Evolutionary conservation across 2,113 vertebrate species (phyloP).

Genomic region (Scomber colias): DNA sequence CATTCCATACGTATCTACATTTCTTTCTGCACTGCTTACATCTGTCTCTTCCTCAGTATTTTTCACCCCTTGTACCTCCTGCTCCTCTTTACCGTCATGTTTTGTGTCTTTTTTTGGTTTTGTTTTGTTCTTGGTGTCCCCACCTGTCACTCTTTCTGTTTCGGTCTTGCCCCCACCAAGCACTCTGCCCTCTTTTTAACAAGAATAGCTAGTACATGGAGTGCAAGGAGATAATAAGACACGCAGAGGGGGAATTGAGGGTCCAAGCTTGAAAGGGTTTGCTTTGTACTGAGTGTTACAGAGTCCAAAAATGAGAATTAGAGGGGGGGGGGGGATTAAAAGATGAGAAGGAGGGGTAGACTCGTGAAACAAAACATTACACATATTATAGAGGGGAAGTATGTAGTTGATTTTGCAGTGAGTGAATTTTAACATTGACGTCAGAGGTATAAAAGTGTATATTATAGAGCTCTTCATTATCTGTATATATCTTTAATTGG

Average conservation of each 20-base stretch:
- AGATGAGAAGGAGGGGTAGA: not conserved
- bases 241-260: not conserved
- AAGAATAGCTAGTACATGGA: conserved; percentile 5
- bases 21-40: not conserved
- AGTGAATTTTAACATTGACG: conserved; percentile 11
- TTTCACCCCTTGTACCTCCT: conserved; percentile 9
- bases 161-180: not conserved
- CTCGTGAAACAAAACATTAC: not conserved
- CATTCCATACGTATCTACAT: too few species aligned
- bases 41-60: conserved; percentile 40
- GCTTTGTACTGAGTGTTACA: not conserved
- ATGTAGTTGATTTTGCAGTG: not conserved
- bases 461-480: not conserved
- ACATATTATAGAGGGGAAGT: not conserved
- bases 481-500: not conserved
- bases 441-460: not conserved
- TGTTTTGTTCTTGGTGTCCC: conserved; percentile 7
- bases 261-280: not conserved
- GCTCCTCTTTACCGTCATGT: conserved; percentile 1
- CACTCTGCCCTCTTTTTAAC: not conserved
- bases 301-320: not conserved
- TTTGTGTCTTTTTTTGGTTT: not conserved
- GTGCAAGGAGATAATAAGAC: conserved; percentile 11
- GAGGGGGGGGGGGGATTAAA: not conserved
- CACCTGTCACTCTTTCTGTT: conserved; percentile 15